Base-by-base conservation (phyloP, 2,888 invertebrate genomes). In the Parnassius apollo region DNA sequence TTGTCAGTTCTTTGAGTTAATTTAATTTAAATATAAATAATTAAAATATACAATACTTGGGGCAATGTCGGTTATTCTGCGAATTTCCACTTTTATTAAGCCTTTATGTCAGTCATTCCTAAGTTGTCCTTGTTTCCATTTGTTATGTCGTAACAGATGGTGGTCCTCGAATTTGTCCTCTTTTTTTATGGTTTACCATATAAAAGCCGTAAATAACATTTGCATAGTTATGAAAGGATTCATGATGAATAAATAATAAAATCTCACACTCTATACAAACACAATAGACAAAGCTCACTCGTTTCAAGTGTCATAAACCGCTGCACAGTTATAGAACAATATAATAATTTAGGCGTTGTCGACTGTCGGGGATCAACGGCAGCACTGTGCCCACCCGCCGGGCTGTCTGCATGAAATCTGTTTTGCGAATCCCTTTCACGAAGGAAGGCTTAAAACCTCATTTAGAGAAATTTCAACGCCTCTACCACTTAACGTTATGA, bases 391-490 rank as follows among this genome's bases (percentile, higher is more conserved):
- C 62, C 73, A 70, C 74, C 70, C 75, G 73, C 75, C 76, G 72
- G 67, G 68, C 74, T 73, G 78, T 78, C 81, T 78, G 80, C 76
- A 75, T 82, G 76, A 86, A 87, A 88, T 87, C 88, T 88, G 86
- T 86, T 86, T 83, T 80, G 76, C 81, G 82, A 82, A 85, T 85
- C 81, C 86, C 86, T 82, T 85, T 72, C 74, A 75, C 78, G 82
- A 79, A 77, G 75, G 81, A 73, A 75, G 84, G 86, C 86, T 89
- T 88, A 84, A 88, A 89, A 88, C 88, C 83, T 88, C 88, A 88
- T 91, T 91, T 87, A 85, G 82, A 73, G 79, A 71, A 76, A 80
- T 75, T 85, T 73, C 81, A 76, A 80, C 85, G 84, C 81, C 81
- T 83, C 77, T 78, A 70, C 84, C 85, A 85, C 86, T 88, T 84